phyloP scores from a whole-genome alignment of 1,140 invertebrate species.

The Alviniconcha marisindica region DNA sequence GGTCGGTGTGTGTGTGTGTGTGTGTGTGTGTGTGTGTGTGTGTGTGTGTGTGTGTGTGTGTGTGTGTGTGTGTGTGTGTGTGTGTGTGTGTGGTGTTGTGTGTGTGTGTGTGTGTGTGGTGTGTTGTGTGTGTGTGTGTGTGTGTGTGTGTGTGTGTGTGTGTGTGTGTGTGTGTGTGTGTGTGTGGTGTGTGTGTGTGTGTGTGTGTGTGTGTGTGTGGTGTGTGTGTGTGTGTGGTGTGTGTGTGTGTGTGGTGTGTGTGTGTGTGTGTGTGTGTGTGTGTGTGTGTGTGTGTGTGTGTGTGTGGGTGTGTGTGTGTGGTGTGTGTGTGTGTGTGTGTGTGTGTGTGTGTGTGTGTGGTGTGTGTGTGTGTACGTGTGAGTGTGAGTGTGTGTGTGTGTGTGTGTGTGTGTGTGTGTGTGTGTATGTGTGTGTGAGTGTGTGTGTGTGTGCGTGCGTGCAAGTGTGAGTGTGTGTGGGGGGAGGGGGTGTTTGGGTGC shows the following conservation, averaged over 20 bases:
- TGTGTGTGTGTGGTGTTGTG: neutral
- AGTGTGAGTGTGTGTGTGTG: neutral
- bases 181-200: too few species aligned
- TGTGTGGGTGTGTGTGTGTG: neutral
- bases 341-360: neutral
- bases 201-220: too few species aligned
- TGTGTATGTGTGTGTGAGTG: neutral
- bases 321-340: neutral
- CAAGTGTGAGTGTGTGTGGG: too few species aligned
- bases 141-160: too few species aligned
- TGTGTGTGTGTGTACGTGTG: neutral
- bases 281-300: too few species aligned
- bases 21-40: neutral
- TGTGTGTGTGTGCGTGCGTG: too few species aligned
- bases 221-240: too few species aligned
- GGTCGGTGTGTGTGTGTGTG: neutral
- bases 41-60: neutral
- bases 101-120: neutral
- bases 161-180: too few species aligned
- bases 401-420: neutral
- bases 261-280: too few species aligned
- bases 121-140: neutral
- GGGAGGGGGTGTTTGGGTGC: too few species aligned
- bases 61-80: neutral
- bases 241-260: too few species aligned